A percentile compares a stretch with the other conserved stretches of the same genome.
These are phyloP conservation scores for Hetaerina titia DNA, from an alignment of 2,888 invertebrate genomes.

Conservation along the genomic window DNA sequence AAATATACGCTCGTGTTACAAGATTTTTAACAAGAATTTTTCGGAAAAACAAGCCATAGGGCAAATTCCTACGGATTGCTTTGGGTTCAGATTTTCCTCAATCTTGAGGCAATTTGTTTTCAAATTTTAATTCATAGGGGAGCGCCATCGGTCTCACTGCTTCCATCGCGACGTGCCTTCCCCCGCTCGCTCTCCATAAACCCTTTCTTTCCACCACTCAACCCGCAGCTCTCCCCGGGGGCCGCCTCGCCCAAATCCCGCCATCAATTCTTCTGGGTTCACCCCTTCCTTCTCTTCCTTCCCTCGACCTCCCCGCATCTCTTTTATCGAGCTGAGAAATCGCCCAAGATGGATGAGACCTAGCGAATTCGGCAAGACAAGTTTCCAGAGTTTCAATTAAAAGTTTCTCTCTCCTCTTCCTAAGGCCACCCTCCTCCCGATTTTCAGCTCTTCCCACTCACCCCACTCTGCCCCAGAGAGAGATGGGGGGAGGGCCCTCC, in stretches of 20 bases:
- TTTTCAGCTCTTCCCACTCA: not conserved
- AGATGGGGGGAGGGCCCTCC: not conserved
- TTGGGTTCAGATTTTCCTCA: not conserved
- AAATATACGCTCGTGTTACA: not conserved
- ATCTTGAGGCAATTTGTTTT: not conserved
- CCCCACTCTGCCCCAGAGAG: not conserved
- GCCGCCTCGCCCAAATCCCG: not conserved
- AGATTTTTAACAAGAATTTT: not conserved
- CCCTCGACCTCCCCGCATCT: not conserved
- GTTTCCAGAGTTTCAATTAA: slow-evolving; percentile 66
- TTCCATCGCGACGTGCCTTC: not conserved
- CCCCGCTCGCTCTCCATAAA: not conserved
- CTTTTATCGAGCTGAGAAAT: slow-evolving; percentile 55
- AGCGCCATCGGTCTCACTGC: not conserved
- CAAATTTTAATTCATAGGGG: not conserved
- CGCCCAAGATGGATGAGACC: slow-evolving; percentile 57
- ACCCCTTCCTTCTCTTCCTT: not conserved
- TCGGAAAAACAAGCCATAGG: not conserved
- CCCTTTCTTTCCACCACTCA: not conserved
- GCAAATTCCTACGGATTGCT: not conserved
- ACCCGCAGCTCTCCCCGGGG: slow-evolving; percentile 21
- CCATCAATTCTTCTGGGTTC: not conserved
- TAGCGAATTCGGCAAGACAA: slow-evolving; percentile 63
- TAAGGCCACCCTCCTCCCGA: not conserved
- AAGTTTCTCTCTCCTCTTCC: slow-evolving; percentile 43